Base-by-base conservation (phyloP, 1,140 invertebrate species). In the Bombus polaris region DNA sequence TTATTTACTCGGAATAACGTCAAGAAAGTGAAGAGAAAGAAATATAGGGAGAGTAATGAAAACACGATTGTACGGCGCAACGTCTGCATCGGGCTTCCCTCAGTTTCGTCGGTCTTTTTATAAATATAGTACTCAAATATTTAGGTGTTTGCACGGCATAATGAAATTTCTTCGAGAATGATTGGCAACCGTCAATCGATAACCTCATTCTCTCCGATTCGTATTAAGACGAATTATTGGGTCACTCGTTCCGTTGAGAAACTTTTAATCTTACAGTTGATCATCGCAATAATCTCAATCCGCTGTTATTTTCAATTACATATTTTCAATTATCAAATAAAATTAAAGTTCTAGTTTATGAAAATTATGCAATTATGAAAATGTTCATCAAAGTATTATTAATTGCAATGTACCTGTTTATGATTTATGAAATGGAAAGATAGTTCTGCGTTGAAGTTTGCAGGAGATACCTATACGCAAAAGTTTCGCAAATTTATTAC, bases 1-100 rank as follows among this genome's bases (percentile, higher is more conserved):
- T 90, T 90, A 90, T 92, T 92, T 89, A 87, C 89, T 72, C 86
- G 91, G 90, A 87, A 91, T 88, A 92, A 91, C 81, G 86, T 66
- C 70, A 70, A 73, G 85, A 86, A 77, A 82, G 85, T 73, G 72
- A 87, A 89, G 80, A 89, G 74, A 78, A 74, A 77, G 77, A 87
- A 82, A 84, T 70, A 75, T 81, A 68, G 80, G 44, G 68, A 65
- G 57, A 28, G 42, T 87, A 89, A 89, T 83, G 70, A 86, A 90
- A 89, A 81, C 78, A 71, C 76, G 70, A 83, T 86, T 88, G 68
- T 65, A 53, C 87, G 79, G 65, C 75, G 88, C 87, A 88, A 78
- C 75, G 83, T 75, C 47, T 66, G 62, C 75, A 42, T 3, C 39
- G 5, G 5, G 70, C 39, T 42, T 71, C 6, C 39, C 28, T 18